Base-by-base conservation (phyloP, 2,113 vertebrate genomes). In the Etia nguti region DNA sequence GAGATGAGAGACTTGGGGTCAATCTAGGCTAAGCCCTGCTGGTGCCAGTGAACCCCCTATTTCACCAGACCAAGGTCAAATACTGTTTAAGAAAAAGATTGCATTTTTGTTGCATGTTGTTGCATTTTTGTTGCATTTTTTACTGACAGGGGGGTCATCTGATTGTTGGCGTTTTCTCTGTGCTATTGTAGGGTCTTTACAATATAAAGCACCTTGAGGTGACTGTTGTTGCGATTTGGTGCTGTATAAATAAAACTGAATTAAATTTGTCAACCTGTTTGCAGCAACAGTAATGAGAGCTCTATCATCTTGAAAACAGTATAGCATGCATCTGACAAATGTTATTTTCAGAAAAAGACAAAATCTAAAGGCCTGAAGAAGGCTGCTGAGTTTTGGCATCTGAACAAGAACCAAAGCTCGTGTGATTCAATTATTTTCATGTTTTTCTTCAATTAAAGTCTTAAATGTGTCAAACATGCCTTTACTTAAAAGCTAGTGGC, bases 11-110 rank as follows among this genome's bases (percentile, higher is more conserved):
- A 77, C 90, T 91, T 16, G 80, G 80, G 95, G 94, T 96, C 95
- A 95, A 94, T 89, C 94, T 91, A 90, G 84, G 92, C 91, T 95
- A 94, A 96, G 94, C 94, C 92, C 88, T 24, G 81, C 90, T 94
- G 95, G 94, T 94, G 94, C 95, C 94, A 92, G 92, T 16, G 81
- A 89, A 92, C 84, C 90, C 80, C 75, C 50, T 5, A 56, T 89
- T 87, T 65, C 86, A 83, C 86, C 92, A 89, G n/a, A 73, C 50
- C 34, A 60, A 3, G 90, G 88, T 91, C 90, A 93, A 85, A 85
- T 11, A 62, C 50, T 46, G 48, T 82, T 55, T 1, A 26, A 31
- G 73, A 75, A 56, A 80, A 65, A 16, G 46, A 73, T 31, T 18
- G 6, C 60, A 43, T 29, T 79, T 24, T 86, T 43, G 60, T 68